Base-by-base conservation (phyloP, 2,888 invertebrate genomes). In the Orchestes rusci region DNA sequence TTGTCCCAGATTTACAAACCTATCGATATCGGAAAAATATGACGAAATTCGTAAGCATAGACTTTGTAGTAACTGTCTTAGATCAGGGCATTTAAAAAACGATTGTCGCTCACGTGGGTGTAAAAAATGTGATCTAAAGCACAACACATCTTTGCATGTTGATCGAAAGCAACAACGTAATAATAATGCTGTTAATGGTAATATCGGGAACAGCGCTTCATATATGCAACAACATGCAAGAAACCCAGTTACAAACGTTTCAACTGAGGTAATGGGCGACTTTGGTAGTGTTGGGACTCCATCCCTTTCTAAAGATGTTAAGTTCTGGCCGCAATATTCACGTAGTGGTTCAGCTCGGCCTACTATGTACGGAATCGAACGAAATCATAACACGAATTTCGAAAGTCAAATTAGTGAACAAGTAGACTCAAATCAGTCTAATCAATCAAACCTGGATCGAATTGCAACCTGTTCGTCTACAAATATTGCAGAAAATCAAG, bases 21-120 rank as follows among this genome's bases (percentile, higher is more conserved):
- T 40, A 33, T 40, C 41, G 5, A 5, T 33, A 4, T 3, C 19
- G 2, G 33, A 40, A 19, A 40, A 33, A 40, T 33, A 33, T 20
- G 13, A 40, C 2, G 40, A 45, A 35, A 29, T 45, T 12, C 27
- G 16, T 17, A 45, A 45, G 3, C n/a, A 20, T 12, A 36, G 32
- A 31, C 18, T 45, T 1, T 45, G 41, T 32, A 3, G 5, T 7
- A 45, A 45, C 18, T 45, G 40, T 30, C 27, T 45, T 19, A 18
- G 40, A 27, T 29, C 45, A 10, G 36, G 36, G 4, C 40, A 45
- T 45, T 35, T 45, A 10, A 45, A 36, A n/a, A 8, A n/a, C 17
- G 13, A 40, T 8, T 45, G 36, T 17, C 16, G 13, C 10, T 45
- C 40, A 1, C 2, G 5, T 3, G 30, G 16, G 12, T 41, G 36